Conservation (phyloP, 2,797 vertebrate genomes). For the Zalophus californianus region DNA sequence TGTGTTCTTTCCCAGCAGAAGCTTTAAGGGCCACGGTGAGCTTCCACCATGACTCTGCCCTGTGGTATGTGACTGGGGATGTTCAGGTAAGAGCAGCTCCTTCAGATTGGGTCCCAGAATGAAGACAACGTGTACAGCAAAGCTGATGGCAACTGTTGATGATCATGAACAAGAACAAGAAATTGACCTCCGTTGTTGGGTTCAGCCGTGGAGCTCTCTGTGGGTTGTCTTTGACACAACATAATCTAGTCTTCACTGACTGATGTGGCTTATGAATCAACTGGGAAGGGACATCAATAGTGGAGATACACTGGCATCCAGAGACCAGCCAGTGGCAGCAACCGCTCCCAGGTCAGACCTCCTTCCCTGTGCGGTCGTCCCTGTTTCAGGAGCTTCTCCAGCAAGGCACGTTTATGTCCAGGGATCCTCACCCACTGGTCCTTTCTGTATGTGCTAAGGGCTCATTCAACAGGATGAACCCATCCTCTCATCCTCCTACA, state of each 20-base stretch:
- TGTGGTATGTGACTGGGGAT: fast-evolving
- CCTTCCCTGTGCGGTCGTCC: fast-evolving
- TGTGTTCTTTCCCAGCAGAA: neutral
- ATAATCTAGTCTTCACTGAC: neutral
- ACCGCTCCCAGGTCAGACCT: fast-evolving
- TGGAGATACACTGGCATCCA: too few relatives aligned
- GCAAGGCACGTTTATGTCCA: fast-evolving
- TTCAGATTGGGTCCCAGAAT: too few relatives aligned
- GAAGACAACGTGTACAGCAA: fast-evolving
- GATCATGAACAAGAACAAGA: fast-evolving
- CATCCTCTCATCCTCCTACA: fast-evolving
- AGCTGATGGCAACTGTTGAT: fast-evolving
- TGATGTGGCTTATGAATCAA: fast-evolving
- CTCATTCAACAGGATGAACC: fast-evolving
- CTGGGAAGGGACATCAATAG: fast-evolving
- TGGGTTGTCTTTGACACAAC: neutral
- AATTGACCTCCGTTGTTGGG: fast-evolving
- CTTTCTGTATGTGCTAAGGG: neutral
- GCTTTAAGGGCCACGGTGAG: fast-evolving
- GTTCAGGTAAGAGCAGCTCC: neutral
- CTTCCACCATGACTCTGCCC: fast-evolving
- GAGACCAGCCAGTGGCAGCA: neutral
- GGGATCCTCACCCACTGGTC: fast-evolving
- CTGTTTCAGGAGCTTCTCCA: neutral
- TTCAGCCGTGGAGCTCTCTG: neutral